A percentile compares a stretch with the other conserved stretches of the same genome.
Conservation (phyloP, 2,797 vertebrate genomes). For the Sebastes reedi region DNA sequence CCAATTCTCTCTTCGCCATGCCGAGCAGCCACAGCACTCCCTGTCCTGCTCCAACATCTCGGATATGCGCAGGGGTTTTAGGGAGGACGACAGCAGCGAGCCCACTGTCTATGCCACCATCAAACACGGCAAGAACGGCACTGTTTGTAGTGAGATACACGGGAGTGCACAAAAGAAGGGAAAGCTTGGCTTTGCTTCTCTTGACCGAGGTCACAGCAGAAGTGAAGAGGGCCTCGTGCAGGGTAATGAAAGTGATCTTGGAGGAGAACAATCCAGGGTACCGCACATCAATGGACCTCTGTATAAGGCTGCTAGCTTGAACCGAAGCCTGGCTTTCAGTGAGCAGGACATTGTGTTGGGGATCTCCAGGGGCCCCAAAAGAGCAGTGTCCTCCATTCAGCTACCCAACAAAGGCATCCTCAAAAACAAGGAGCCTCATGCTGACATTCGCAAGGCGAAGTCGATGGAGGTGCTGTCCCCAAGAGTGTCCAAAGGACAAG, state of each 20-base stretch:
- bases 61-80: constrained; percentile 60
- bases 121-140: constrained; percentile 39
- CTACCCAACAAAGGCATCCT: constrained; percentile 84
- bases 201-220: constrained; percentile 76
- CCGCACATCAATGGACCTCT: constrained; percentile 49
- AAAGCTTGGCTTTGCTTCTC: constrained; percentile 42
- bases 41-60: constrained; percentile 84
- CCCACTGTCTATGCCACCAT: constrained; percentile 65
- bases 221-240: constrained; percentile 77
- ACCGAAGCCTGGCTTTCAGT: constrained; percentile 73
- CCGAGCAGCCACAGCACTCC: constrained; percentile 75
- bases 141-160: constrained; percentile 11
- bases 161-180: constrained; percentile 20
- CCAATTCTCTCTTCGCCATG: constrained; percentile 56
- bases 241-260: constrained; percentile 24
- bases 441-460: constrained; percentile 81
- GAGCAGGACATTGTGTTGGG: constrained; percentile 70
- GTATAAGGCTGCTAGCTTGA: constrained; percentile 80
- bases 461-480: constrained; percentile 86
- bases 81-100: constrained; percentile 53
- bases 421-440: constrained; percentile 76
- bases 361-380: constrained; percentile 67
- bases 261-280: constrained; percentile 3
- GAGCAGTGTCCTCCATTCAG: constrained; percentile 73
- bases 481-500: constrained; percentile 57